A percentile compares a stretch with the other conserved stretches of the same genome.
These are phyloP conservation scores for Caenorhabditis doughertyi DNA, from an alignment of 2,888 invertebrate genomes.

Conservation along the genomic window DNA sequence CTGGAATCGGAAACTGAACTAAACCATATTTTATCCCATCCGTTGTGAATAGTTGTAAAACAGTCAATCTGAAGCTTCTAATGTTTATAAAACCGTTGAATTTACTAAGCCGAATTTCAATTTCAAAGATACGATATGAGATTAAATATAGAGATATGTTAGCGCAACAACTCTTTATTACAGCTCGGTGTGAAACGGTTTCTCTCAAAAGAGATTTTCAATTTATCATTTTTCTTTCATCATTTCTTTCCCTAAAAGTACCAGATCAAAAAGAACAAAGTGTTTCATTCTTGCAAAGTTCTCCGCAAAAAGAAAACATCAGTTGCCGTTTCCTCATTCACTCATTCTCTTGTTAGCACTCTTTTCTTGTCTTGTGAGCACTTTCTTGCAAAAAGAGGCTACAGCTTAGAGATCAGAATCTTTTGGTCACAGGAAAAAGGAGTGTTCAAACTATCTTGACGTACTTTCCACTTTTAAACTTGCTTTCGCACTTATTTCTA, in stretches of 20 bases:
- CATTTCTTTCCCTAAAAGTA: neutral
- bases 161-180: too few relatives aligned
- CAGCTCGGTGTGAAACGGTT: too few relatives aligned
- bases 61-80: too few relatives aligned
- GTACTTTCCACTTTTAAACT: slow-evolving; percentile 33
- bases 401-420: slow-evolving; percentile 42
- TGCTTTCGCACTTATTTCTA: slow-evolving; percentile 10
- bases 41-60: too few relatives aligned
- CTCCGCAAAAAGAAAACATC: slow-evolving; percentile 2
- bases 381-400: slow-evolving; percentile 30
- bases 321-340: slow-evolving; percentile 12
- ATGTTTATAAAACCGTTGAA: too few relatives aligned
- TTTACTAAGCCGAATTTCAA: too few relatives aligned
- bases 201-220: too few relatives aligned
- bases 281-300: slow-evolving; percentile 13
- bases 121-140: too few relatives aligned
- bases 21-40: too few relatives aligned
- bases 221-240: too few relatives aligned
- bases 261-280: neutral
- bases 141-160: too few relatives aligned
- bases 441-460: slow-evolving; percentile 45
- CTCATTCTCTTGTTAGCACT: slow-evolving; percentile 5
- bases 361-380: slow-evolving; percentile 18
- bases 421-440: slow-evolving; percentile 8
- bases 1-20: too few relatives aligned